Evolutionary conservation across 1,140 invertebrate genomes (phyloP), one percentile per base, ranked within the genome.

Genomic region (Ceratoteleas bidentatus): DNA sequence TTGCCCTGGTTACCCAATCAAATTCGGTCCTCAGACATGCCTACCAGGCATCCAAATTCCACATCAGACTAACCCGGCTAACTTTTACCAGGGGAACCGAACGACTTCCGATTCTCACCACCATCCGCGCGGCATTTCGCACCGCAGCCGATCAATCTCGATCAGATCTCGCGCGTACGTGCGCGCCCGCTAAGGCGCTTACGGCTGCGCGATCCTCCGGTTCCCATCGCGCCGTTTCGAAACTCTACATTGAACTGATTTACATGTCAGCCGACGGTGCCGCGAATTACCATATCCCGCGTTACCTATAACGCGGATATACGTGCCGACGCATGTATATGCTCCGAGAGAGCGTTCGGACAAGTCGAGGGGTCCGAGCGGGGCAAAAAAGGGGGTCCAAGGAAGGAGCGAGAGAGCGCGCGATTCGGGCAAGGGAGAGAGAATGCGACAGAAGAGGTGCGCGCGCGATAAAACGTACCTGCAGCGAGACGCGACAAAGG

Each of bases 231-330:
- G 81, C 73, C 85, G 84, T 86, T 87, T 88, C 89, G 88, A 89
- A 91, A 89, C 88, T 91, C 87, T 24, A 88, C 90, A 91, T 90
- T 88, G 87, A 90, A 90, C 88, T 88, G 87, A 91, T 91, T 91
- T 91, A 90, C 90, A 90, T 91, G 90, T 90, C 86, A 87, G 86
- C 81, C 86, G 86, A 89, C 88, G 89, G 74, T 83, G 85, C 86
- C 86, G 83, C 85, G 81, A 88, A 91, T 91, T 91, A 91, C 86
- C 90, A 91, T 91, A 91, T 88, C 81, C 84, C 85, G 81, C 81
- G 84, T 73, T 84, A 79, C 80, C 84, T 85, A 81, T 82, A 83
- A 84, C 74, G 78, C 64, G 76, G 80, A 83, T 85, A 84, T 87
- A 87, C 86, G 85, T 88, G 87, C 85, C 85, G 83, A 70, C 85